phyloP scores from a whole-genome alignment of 2,888 invertebrate species.

The Oasisia sp. region DNA sequence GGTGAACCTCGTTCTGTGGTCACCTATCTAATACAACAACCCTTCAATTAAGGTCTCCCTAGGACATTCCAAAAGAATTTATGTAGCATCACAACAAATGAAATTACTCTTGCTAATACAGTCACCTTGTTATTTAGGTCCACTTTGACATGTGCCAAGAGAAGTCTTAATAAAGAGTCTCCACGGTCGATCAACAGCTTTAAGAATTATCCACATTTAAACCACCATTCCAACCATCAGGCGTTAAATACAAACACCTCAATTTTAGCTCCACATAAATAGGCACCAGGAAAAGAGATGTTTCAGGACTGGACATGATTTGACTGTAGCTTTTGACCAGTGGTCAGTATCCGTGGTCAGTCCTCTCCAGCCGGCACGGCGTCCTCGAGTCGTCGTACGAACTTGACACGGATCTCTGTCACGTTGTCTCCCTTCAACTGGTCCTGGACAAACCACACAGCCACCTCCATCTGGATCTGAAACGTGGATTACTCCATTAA shows the following conservation, averaged over 20 bases:
- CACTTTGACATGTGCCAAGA: no score
- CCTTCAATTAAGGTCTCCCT: no score
- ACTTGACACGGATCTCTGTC: constrained; percentile 94
- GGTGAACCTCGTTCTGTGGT: no score
- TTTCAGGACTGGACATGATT: background rate
- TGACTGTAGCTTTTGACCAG: background rate
- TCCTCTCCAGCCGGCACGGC: constrained; percentile 98
- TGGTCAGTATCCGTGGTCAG: constrained; percentile 63
- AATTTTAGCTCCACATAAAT: background rate
- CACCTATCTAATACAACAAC: no score
- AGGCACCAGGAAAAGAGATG: background rate
- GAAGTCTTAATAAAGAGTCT: no score
- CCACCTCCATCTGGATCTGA: constrained; percentile 88
- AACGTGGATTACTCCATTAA: constrained; percentile 31
- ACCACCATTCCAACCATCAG: background rate
- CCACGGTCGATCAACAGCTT: background rate
- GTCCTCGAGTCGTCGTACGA: constrained; percentile 93
- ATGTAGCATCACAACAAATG: no score
- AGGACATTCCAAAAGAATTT: no score
- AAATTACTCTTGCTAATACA: no score
- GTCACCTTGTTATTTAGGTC: no score
- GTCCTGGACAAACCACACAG: constrained; percentile 94
- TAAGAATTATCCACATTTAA: background rate
- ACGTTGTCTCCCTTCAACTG: constrained; percentile 92
- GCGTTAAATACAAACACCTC: background rate